These are phyloP conservation scores for Smittia sp. DNA, from an alignment of 2,888 invertebrate species.

Conservation along the genomic window DNA sequence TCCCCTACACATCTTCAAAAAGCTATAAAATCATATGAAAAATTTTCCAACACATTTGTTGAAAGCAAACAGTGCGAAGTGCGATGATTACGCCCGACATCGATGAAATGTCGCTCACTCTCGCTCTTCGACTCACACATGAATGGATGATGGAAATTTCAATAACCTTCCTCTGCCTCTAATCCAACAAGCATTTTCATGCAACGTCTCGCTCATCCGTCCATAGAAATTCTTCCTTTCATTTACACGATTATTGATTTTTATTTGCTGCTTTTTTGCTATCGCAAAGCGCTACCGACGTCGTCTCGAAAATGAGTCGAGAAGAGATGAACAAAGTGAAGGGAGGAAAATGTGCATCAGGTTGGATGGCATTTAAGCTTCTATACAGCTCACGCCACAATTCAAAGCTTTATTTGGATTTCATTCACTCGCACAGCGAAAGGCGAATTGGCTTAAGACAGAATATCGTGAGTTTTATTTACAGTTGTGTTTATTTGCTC, in stretches of 20 bases:
- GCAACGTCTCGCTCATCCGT: slow-evolving; percentile 15
- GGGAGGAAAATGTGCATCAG: slow-evolving; percentile 27
- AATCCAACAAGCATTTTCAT: slow-evolving; percentile 15
- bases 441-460: slow-evolving; percentile 27
- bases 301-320: slow-evolving; percentile 1
- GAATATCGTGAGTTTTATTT: background rate
- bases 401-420: background rate
- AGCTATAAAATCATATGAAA: slow-evolving; percentile 17
- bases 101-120: background rate
- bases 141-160: slow-evolving; percentile 15
- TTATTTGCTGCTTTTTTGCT: slow-evolving; percentile 1
- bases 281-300: background rate
- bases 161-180: background rate
- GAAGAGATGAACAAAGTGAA: background rate
- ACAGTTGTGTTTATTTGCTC: background rate
- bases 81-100: slow-evolving; percentile 12
- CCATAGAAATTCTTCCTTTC: slow-evolving; percentile 3
- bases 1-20: background rate
- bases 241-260: slow-evolving; percentile 16
- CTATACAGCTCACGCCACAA: background rate
- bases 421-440: background rate
- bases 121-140: slow-evolving; percentile 1
- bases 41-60: slow-evolving; percentile 33
- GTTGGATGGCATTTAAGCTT: slow-evolving; percentile 12
- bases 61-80: slow-evolving; percentile 14